Base-by-base conservation (phyloP, 2,888 invertebrate species). In the Ophonus ardosiacus region DNA sequence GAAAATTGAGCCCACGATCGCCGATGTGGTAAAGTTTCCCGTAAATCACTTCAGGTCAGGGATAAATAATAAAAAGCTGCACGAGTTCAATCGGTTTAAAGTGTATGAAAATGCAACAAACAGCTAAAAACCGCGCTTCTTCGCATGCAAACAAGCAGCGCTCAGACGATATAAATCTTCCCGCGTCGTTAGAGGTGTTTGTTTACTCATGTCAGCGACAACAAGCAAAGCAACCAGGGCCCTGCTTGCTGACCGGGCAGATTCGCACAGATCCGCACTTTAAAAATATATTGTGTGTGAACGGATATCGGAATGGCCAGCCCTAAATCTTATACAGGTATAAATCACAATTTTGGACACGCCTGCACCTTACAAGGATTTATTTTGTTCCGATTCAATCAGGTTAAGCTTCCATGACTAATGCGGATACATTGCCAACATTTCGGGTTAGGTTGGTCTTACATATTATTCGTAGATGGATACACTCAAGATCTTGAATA, bases 241-340 rank as follows among this genome's bases (percentile, higher is more conserved):
- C 43, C 71, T 5, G 31, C 71, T 83, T 59, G 83, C 83, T 83
- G 83, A 83, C 83, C 83, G 38, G 31, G 76, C 51, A 82, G 68
- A 76, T 83, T 74, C 61, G 40, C 57, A 56, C 76, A 38, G 74
- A 74, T 74, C 68, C 71, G 43, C 43, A 43, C 71, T 74, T 74
- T 74, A 63, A 76, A 63, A 79, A 84, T 84, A 84, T 84, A 84
- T 84, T 65, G 84, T 84, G 84, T 84, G 78, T 65, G 78, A 84
- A 84, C 84, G 84, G 84, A 84, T 84, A 79, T 84, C 84, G 84
- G 84, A 84, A 84, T 84, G 84, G 84, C 31, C 68, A 56, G 65
- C 63, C 63, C 43, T 84, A 84, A 84, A 84, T 84, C 84, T 84
- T 84, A 78, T 65, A 65, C 65, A 51, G 78, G 84, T 84, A 84